Base-by-base conservation (phyloP, 2,113 vertebrate species). In the Neolamprologus ventralis region DNA sequence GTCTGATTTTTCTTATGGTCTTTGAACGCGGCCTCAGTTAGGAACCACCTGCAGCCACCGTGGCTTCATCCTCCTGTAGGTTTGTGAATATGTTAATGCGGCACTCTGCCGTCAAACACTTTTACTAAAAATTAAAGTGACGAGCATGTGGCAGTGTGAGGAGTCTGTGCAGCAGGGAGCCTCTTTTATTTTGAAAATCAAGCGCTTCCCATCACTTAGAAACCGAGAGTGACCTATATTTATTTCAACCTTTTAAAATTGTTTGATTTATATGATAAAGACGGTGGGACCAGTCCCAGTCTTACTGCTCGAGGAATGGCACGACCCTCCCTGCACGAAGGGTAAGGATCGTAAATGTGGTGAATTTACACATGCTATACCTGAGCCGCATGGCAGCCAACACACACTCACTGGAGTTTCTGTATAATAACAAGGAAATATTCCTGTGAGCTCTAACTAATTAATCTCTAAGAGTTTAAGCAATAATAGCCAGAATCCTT, bases 11-110 rank as follows among this genome's bases (percentile, higher is more conserved):
- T 40, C 73, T 81, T 75, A 9, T 26, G 42, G 73, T 73, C 85
- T 83, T 40, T 16, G 13, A 45, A 53, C 40, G 54, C 11, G 80
- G 54, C 37, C 42, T 60, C 49, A 73, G 12, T 21, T 60, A 58
- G 71, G 79, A 89, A 35, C 68, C 87, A 89, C 89, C 91, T 92
- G 87, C 37, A 17, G 12, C 31, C 45, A 45, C 53, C 19, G 73
- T 28, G n/a, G 31, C 63, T 86, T 78, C 6, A 26, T 58, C 55
- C 82, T 79, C 16, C 68, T 55, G 54, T 31, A 55, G 65, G n/a
- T 82, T 54, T 63, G 78, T 40, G 84, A 68, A n/a, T 26, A 12
- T 75, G 75, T 14, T 60, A 60, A 58, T 21, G 68, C 8, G 14
- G 21, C 68, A 75, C 71, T 28, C 9, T 75, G 2, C 42, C 13